phyloP scores from a whole-genome alignment of 2,113 vertebrate genomes.

The Grammomys surdaster region DNA sequence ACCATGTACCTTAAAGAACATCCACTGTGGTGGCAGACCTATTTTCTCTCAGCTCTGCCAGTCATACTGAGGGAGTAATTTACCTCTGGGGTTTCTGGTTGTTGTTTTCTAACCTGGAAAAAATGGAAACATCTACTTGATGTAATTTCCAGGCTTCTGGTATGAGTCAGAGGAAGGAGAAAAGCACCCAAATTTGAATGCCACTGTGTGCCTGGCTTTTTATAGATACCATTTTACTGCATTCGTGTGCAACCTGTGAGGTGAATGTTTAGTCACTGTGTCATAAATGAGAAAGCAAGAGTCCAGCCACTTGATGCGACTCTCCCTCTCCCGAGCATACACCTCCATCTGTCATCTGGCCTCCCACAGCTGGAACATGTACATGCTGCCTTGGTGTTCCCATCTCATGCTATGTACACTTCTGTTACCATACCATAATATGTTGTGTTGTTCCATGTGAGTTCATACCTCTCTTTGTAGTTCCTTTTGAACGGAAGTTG shows the following conservation, averaged over 20 bases:
- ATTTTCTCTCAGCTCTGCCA: background rate
- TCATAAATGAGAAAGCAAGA: conserved; percentile 17
- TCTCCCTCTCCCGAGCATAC: background rate
- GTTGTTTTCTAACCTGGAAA: conserved; percentile 39
- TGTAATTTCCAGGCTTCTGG: conserved; percentile 38
- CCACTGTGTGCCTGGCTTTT: conserved; percentile 55
- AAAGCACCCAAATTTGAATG: conserved; percentile 46
- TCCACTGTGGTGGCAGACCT: rapidly evolving
- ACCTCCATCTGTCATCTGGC: background rate
- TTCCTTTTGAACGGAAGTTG: background rate
- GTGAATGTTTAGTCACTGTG: background rate
- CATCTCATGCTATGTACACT: background rate
- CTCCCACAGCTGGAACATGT: background rate
- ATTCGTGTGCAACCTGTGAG: background rate
- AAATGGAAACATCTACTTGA: conserved; percentile 49
- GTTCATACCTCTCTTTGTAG: background rate
- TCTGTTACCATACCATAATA: background rate
- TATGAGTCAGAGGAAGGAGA: conserved; percentile 64
- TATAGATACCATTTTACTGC: conserved; percentile 30
- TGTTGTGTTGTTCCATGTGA: background rate
- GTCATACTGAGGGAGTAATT: background rate
- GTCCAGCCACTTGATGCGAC: background rate
- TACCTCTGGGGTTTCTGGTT: background rate
- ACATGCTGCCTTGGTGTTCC: background rate
- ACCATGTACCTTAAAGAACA: background rate